Evolutionary conservation across 2,797 vertebrate species (phyloP), one percentile per base, ranked within the genome.

Genomic region (Platyrinchus mystaceus): DNA sequence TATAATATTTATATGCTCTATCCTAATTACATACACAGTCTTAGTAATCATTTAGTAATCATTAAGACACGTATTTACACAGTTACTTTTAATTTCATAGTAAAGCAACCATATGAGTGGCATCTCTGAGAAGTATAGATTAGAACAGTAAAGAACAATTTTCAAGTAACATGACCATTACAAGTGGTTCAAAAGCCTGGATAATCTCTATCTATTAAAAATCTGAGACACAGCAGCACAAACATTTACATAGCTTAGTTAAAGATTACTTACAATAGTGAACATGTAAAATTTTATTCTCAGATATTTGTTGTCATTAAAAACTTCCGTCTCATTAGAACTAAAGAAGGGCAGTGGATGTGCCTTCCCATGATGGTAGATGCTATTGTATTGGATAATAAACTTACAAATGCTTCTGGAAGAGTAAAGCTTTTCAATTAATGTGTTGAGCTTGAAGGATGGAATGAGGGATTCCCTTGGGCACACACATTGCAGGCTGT

Each of bases 1-100:
- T 44, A 44, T n/a, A 75, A 53, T 37, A 89, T 27, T 71, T 43
- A 63, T 17, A 59, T 63, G 55, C 16, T 27, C 14, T 46, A 71
- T 8, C 36, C 30, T 89, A 71, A 59, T 23, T 50, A 89, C 20
- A 71, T 13, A 59, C 19, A 60, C 14, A 52, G 19, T n/a, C 27
- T 34, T 47, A 73, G 32, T 14, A 86, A 58, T 23, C 20, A 43
- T 16, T 22, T 43, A 32, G 39, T 63, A 63, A 64, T 64, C 43
- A 44, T 95, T 86, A 86, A 66, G 43, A 79, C n/a, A 90, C 17
- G 20, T 22, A 92, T 93, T 97, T 94, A 34, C 46, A 94, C 7
- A 76, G 56, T 77, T 23, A 32, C 27, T 75, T 70, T 60, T 69
- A 44, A 62, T 63, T 76, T 52, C 44, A 70, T 10, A 37, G 28